phyloP scores from a whole-genome alignment of 2,888 invertebrate species.

The Andrena trimmerana region DNA sequence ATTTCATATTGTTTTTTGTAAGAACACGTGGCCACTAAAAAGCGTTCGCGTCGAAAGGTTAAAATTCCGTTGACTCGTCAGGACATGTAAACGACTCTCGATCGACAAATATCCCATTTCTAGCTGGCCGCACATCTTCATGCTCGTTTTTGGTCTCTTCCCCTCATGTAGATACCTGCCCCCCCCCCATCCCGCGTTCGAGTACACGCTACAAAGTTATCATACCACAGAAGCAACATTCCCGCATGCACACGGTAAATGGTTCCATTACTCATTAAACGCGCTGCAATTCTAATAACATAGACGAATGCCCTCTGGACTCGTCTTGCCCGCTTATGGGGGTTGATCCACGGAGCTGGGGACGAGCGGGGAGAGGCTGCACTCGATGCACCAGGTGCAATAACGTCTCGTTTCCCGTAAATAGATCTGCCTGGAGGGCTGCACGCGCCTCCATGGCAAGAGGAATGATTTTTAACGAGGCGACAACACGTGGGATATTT shows the following conservation, averaged over 20 bases:
- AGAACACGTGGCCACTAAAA: too few relatives aligned
- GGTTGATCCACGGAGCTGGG: slow-evolving; percentile 39
- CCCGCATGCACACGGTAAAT: slow-evolving; percentile 29
- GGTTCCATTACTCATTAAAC: slow-evolving; percentile 50
- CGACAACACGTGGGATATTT: slow-evolving; percentile 9
- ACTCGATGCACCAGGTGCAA: slow-evolving; percentile 67
- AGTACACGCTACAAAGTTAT: not conserved
- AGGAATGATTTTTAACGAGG: slow-evolving; percentile 80
- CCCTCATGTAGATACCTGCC: not conserved
- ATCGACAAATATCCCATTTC: too few relatives aligned
- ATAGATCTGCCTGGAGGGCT: slow-evolving; percentile 72
- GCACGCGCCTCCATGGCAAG: slow-evolving; percentile 60
- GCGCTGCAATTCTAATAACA: slow-evolving; percentile 50
- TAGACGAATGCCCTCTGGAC: slow-evolving; percentile 23
- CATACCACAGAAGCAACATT: slow-evolving; percentile 25
- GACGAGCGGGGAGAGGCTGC: slow-evolving; percentile 32
- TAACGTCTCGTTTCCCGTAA: slow-evolving; percentile 77
- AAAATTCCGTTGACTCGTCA: too few relatives aligned
- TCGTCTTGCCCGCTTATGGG: slow-evolving; percentile 38
- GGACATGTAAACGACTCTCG: too few relatives aligned
- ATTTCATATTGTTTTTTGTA: too few relatives aligned
- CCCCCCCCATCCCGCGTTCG: not conserved
- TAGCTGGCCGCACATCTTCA: too few relatives aligned
- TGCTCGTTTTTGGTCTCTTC: too few relatives aligned
- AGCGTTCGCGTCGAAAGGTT: too few relatives aligned